Percentiles rank a stretch among this genome's conserved stretches.
Conservation (phyloP, 2,888 invertebrate species). For the Hypercompe scribonia region DNA sequence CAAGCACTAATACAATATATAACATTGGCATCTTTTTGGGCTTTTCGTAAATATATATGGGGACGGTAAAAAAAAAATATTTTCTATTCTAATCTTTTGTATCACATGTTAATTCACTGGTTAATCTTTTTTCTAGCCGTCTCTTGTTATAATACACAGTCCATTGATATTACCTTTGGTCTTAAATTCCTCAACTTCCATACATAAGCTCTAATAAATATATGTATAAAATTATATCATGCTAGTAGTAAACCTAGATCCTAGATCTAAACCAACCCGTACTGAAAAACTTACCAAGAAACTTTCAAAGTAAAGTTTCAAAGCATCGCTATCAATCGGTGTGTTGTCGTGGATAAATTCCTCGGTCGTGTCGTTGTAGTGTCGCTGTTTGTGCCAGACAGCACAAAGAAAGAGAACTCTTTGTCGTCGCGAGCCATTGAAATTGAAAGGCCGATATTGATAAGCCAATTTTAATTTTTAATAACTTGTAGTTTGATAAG, state of each 20-base stretch:
- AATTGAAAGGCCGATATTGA: constrained; percentile 44
- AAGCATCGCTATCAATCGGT: constrained; percentile 46
- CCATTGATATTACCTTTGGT: no score
- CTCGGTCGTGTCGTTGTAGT: constrained; percentile 35
- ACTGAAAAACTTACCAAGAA: constrained; percentile 4
- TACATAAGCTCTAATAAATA: background rate
- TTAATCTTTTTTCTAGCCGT: no score
- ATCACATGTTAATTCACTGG: no score
- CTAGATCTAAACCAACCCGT: no score
- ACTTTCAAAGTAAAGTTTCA: constrained; percentile 27
- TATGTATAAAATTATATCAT: background rate
- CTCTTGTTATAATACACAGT: no score
- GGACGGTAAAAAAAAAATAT: no score
- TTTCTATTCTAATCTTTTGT: no score
- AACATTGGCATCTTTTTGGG: no score
- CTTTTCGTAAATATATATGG: no score
- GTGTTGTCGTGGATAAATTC: constrained; percentile 47
- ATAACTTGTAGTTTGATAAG: constrained; percentile 22
- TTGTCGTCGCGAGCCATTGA: constrained; percentile 44
- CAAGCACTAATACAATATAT: no score
- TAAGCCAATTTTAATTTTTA: constrained; percentile 49
- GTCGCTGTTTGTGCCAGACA: constrained; percentile 45
- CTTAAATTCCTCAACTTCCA: no score
- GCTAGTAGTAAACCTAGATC: background rate
- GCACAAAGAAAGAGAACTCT: constrained; percentile 47